Evolutionary conservation across 2,888 invertebrate species (phyloP).

Genomic region (Yponomeuta evonymella): DNA sequence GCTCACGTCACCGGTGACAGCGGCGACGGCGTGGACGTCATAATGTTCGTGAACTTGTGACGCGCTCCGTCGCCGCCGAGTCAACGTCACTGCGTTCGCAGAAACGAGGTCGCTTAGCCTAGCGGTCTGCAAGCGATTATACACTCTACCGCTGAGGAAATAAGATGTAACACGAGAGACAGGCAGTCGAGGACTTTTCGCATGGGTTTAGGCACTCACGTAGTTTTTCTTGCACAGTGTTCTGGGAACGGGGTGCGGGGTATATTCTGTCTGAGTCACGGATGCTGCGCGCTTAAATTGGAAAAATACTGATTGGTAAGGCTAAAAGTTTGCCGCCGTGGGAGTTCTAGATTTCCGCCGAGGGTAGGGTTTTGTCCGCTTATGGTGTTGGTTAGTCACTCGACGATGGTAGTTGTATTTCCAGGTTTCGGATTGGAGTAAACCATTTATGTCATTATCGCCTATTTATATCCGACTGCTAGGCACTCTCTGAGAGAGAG

Average conservation of each 20-base stretch:
- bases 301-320: not conserved
- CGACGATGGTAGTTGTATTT: too few species aligned
- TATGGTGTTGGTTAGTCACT: not conserved
- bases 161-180: not conserved
- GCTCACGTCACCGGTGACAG: constrained; percentile 7
- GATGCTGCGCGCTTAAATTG: not conserved
- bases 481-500: too few species aligned
- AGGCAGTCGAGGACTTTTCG: not conserved
- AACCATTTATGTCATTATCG: too few species aligned
- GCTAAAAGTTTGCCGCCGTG: not conserved
- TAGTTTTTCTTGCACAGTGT: not conserved
- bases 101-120: not conserved
- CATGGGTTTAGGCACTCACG: not conserved
- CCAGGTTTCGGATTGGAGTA: too few species aligned
- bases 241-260: not conserved
- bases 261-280: not conserved
- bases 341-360: not conserved
- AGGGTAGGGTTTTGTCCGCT: not conserved
- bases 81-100: constrained; percentile 8
- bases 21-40: constrained; percentile 2
- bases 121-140: not conserved
- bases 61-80: not conserved
- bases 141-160: not conserved
- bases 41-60: not conserved
- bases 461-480: too few species aligned